phyloP scores from a whole-genome alignment of 2,888 invertebrate genomes.

The Apodemia zela region DNA sequence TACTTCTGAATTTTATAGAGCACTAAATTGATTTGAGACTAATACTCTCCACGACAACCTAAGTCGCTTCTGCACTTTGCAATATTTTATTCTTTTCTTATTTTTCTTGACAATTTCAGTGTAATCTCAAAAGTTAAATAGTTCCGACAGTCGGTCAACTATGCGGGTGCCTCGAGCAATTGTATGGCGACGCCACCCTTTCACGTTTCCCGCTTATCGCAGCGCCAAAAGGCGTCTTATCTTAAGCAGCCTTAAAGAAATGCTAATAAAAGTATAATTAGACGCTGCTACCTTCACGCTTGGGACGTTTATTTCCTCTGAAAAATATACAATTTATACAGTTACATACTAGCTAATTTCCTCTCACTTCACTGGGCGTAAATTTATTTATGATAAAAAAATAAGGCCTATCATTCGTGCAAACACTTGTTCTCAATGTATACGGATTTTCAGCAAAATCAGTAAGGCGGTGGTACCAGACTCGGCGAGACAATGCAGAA shows the following conservation, averaged over 20 bases:
- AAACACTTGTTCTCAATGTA: no score
- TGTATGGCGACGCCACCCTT: not conserved
- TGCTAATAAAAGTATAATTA: constrained; percentile 14
- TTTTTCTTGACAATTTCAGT: not conserved
- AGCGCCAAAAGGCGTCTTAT: constrained; percentile 6
- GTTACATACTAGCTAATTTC: not conserved
- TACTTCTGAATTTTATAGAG: no score
- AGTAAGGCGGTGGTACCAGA: no score
- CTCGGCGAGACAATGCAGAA: no score
- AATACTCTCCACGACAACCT: no score
- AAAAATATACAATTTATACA: not conserved
- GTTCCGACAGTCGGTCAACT: not conserved
- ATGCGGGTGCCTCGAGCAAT: not conserved
- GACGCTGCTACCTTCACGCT: constrained; percentile 2
- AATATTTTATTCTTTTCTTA: not conserved
- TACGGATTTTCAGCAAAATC: no score
- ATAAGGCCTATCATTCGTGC: no score
- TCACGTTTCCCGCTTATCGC: not conserved
- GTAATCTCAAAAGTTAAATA: not conserved
- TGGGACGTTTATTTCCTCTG: not conserved
- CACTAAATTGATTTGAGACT: no score
- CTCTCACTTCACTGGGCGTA: no score
- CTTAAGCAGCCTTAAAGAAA: constrained; percentile 14
- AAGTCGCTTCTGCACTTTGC: no score
- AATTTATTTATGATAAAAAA: no score